Evolutionary conservation across 1,140 invertebrate species (phyloP), one percentile per base, ranked within the genome.

Genomic region (Saccostrea cuccullata): DNA sequence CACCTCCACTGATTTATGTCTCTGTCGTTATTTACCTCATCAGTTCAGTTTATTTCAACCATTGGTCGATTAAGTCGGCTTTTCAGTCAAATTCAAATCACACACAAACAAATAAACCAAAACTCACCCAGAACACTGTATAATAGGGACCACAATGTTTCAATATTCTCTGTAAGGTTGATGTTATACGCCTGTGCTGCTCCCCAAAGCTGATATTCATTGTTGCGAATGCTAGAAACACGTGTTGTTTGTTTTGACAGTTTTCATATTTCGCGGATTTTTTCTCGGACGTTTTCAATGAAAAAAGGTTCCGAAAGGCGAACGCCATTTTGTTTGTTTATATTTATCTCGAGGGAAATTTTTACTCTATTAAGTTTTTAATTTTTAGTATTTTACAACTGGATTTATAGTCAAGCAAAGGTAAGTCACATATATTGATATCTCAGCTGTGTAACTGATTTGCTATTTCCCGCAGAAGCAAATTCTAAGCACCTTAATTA

Each of bases 311-410:
- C 70, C 23, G 70, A 73, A 36, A 6, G 70, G 5, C 23, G 12
- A n/a, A 30, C 70, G 70, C 70, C 70, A 73, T 73, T 73, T 73
- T 73, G 70, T 36, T 73, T 73, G 70, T 73, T 73, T 73, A 73
- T 73, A 73, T 15, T 30, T 30, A 73, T 73, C 70, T 73, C 70
- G 70, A 73, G 70, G 26, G 70, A 73, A 26, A 26, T 73, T 60
- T 60, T 60, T 17, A 15, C 23, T 12, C 12, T 26, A 30, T 36
- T 73, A 36, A 30, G 20, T 73, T 73, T 47, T 47, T 47, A 47
- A 26, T 23, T 73, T 73, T 73, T 73, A 30, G 12, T 26, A 13
- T 20, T 73, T 73, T 73, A 30, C 26, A 23, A 30, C 6, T 20
- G 26, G 13, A 30, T 13, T 36, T 11, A 30, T 9, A 36, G 8